Percentiles rank a stretch among this genome's conserved stretches.
phyloP scores from a whole-genome alignment of 2,113 vertebrate genomes.

The Hemichromis elongatus region DNA sequence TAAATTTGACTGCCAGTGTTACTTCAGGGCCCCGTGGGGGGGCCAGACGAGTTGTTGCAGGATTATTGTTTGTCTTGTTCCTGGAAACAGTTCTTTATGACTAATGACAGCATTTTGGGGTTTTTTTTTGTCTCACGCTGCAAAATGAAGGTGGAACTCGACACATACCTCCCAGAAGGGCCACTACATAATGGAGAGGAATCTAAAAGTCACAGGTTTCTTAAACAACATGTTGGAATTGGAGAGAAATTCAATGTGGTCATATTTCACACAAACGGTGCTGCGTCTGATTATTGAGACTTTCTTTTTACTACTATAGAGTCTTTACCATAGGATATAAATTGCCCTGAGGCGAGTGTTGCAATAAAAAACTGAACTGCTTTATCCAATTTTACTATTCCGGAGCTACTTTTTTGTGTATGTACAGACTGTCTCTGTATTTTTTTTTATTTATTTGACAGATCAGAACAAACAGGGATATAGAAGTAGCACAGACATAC shows the following conservation, averaged over 20 bases:
- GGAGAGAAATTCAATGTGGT: background rate
- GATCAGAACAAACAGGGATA: background rate
- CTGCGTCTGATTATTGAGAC: background rate
- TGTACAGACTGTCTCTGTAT: background rate
- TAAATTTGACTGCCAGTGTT: background rate
- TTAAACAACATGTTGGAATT: background rate
- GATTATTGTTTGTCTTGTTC: background rate
- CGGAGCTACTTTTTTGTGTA: background rate
- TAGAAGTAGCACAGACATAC: background rate
- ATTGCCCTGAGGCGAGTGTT: background rate
- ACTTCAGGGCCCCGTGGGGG: background rate
- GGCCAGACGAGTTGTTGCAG: background rate
- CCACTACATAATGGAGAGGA: background rate
- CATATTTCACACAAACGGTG: background rate
- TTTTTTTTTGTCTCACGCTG: rapidly evolving
- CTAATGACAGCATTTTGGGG: background rate
- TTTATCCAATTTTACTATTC: background rate
- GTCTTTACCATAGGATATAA: background rate
- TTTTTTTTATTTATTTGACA: background rate
- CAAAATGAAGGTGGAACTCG: background rate
- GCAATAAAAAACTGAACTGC: background rate
- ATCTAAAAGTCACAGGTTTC: background rate
- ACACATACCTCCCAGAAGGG: background rate
- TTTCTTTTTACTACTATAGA: background rate
- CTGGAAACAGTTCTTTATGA: background rate